These are phyloP conservation scores for Erpornis zantholeuca DNA, from an alignment of 2,113 vertebrate genomes.

Conservation along the genomic window DNA sequence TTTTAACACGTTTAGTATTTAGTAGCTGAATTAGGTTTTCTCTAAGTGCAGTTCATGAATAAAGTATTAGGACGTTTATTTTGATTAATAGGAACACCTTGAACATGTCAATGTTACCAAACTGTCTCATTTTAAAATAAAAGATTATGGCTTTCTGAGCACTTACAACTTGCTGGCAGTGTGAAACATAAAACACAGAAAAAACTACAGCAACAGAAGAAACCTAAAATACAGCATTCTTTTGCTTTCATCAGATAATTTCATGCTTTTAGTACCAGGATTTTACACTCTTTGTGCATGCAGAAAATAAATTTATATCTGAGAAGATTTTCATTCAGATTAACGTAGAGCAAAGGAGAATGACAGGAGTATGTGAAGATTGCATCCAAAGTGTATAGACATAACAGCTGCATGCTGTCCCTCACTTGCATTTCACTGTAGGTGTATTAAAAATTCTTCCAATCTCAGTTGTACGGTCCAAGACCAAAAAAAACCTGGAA, in stretches of 20 bases:
- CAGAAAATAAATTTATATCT: background rate
- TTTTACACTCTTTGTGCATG: constrained; percentile 13
- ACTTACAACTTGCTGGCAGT: background rate
- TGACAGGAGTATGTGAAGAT: background rate
- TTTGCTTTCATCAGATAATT: background rate
- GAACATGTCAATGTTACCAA: background rate
- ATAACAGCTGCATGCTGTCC: background rate
- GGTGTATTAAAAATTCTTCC: background rate
- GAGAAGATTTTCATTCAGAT: background rate
- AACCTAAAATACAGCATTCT: background rate
- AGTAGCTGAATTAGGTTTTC: constrained; percentile 31
- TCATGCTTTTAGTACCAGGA: background rate
- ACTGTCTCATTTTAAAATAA: background rate
- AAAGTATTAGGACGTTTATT: constrained; percentile 27
- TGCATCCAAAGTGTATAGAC: background rate
- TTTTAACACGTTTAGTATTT: background rate
- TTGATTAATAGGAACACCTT: constrained; percentile 7
- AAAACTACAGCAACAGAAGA: background rate
- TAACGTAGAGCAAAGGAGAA: background rate
- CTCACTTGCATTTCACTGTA: background rate
- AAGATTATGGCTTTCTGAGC: background rate
- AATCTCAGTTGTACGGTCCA: background rate
- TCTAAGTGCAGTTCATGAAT: constrained; percentile 17
- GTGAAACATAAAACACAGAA: background rate
- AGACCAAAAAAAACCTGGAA: background rate